phyloP scores from a whole-genome alignment of 2,797 vertebrate species.

The Remorina albescens region DNA sequence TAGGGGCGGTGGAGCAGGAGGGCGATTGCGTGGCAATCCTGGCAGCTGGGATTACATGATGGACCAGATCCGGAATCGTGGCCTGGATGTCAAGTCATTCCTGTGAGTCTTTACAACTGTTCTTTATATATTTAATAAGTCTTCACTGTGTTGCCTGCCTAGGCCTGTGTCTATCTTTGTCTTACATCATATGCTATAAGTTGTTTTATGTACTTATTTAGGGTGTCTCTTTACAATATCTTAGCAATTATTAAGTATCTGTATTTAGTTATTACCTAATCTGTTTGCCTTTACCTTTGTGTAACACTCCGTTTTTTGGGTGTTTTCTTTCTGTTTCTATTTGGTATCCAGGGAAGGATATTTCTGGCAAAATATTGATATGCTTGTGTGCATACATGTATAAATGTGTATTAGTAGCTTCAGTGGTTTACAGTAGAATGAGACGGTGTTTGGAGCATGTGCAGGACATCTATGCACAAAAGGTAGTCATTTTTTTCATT shows the following conservation, averaged over 20 bases:
- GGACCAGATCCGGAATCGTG: constrained; percentile 97
- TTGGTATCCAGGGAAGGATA: constrained; percentile 82
- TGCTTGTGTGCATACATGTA: constrained; percentile 26
- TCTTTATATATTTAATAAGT: constrained; percentile 29
- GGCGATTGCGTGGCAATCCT: constrained; percentile 88
- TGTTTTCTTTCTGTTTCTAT: constrained; percentile 45
- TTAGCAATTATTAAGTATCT: background rate
- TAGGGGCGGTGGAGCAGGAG: constrained; percentile 86
- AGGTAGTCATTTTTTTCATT: constrained; percentile 7
- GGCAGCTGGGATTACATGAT: constrained; percentile 99
- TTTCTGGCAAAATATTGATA: constrained; percentile 46
- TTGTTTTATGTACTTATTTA: constrained; percentile 10
- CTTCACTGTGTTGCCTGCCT: constrained; percentile 23
- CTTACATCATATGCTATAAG: constrained; percentile 5
- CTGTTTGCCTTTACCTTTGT: constrained; percentile 30
- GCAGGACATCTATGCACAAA: background rate
- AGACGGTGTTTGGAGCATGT: constrained; percentile 18
- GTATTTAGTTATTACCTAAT: constrained; percentile 32
- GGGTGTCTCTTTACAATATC: constrained; percentile 1
- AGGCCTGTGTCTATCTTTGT: constrained; percentile 23
- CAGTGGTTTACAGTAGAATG: background rate
- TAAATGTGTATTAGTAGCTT: constrained; percentile 13
- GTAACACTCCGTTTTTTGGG: constrained; percentile 24
- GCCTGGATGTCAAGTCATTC: constrained; percentile 99
- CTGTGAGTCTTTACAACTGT: constrained; percentile 90